A percentile compares a stretch with the other conserved stretches of the same genome.
Conservation (phyloP, 2,888 invertebrate genomes). For the Hemithea aestivaria region DNA sequence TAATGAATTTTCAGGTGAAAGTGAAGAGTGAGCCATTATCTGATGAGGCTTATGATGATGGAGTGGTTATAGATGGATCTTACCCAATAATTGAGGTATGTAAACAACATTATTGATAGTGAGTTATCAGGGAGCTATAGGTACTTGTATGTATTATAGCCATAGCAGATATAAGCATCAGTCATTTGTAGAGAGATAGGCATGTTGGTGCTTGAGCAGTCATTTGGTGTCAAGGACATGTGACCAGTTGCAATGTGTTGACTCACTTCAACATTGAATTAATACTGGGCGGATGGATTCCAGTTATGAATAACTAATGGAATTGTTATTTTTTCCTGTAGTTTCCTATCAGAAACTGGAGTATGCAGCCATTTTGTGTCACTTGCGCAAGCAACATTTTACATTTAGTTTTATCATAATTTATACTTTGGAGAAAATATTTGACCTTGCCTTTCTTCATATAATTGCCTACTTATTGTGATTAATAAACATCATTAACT, state of each 20-base stretch:
- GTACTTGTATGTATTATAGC: constrained; percentile 10
- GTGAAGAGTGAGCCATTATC: constrained; percentile 79
- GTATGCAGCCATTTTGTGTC: constrained; percentile 1
- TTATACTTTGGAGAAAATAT: too few species aligned
- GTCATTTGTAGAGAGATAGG: constrained; percentile 30
- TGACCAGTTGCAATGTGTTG: constrained; percentile 37
- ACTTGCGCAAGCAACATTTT: too few species aligned
- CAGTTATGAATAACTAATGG: constrained; percentile 11
- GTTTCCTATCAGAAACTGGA: constrained; percentile 13
- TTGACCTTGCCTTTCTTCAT: too few species aligned
- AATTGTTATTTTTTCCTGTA: constrained; percentile 21
- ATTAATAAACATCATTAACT: too few species aligned
- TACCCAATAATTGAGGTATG: constrained; percentile 70
- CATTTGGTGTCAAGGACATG: constrained; percentile 64
- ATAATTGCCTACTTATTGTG: too few species aligned
- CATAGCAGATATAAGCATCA: constrained; percentile 9
- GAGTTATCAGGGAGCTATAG: constrained; percentile 24
- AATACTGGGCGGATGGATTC: constrained; percentile 21
- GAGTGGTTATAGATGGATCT: constrained; percentile 72
- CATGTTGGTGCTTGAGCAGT: constrained; percentile 24
- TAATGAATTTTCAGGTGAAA: constrained; percentile 71
- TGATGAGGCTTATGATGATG: constrained; percentile 76
- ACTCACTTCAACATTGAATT: constrained; percentile 28
- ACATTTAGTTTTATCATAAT: too few species aligned
- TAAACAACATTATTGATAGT: constrained; percentile 29